Conservation (phyloP, 2,888 invertebrate genomes). For the Azorinus chamasolen region DNA sequence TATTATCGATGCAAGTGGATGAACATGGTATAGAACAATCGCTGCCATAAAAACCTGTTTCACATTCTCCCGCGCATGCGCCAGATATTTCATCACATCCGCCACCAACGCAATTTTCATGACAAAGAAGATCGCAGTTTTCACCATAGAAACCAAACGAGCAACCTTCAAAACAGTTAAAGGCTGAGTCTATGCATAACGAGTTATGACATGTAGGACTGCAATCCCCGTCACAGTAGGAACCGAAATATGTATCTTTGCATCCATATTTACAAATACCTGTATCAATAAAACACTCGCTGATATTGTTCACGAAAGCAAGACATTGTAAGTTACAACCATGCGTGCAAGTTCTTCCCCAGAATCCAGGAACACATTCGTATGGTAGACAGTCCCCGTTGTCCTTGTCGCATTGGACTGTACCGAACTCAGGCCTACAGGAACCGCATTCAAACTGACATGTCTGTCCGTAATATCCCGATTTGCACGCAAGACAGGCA, state of each 20-base stretch:
- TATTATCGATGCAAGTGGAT: slow-evolving; percentile 48
- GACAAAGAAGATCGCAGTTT: slow-evolving; percentile 35
- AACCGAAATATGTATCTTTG: slow-evolving; percentile 45
- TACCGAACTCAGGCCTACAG: slow-evolving; percentile 26
- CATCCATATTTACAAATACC: slow-evolving; percentile 54
- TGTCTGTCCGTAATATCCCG: slow-evolving; percentile 34
- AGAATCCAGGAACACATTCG: slow-evolving; percentile 42
- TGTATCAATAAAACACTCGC: slow-evolving; percentile 34
- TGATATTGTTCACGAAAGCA: slow-evolving; percentile 30
- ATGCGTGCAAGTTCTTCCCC: slow-evolving; percentile 33
- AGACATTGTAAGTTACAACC: slow-evolving; percentile 24
- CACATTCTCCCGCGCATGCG: slow-evolving; percentile 31
- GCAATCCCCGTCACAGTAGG: slow-evolving; percentile 37
- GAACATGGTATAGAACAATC: slow-evolving; percentile 35
- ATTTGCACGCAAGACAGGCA: slow-evolving; percentile 25
- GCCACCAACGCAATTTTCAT: slow-evolving; percentile 37
- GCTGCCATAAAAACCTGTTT: slow-evolving; percentile 27
- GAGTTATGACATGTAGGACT: slow-evolving; percentile 42
- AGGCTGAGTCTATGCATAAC: slow-evolving; percentile 36
- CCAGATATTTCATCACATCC: slow-evolving; percentile 40
- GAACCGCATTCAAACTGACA: slow-evolving; percentile 39
- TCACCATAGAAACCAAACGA: slow-evolving; percentile 49
- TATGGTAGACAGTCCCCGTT: slow-evolving; percentile 32
- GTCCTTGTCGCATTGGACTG: slow-evolving; percentile 37
- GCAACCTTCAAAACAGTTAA: slow-evolving; percentile 52